A percentile compares a stretch with the other conserved stretches of the same genome.
These are phyloP conservation scores for Grus americana DNA, from an alignment of 2,113 vertebrate genomes.

Conservation along the genomic window DNA sequence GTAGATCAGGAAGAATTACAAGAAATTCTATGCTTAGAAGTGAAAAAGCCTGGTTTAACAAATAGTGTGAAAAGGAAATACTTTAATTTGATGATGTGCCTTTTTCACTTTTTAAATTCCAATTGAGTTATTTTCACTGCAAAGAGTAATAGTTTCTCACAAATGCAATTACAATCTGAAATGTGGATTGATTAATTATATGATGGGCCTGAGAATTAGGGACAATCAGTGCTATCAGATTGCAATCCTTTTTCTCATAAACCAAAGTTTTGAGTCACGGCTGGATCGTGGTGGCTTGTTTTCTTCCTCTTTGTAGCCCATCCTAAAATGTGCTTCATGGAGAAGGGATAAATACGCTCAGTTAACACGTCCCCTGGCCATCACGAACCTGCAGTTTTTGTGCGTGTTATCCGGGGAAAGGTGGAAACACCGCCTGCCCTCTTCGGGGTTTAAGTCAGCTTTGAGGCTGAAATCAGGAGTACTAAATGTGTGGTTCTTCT, in stretches of 20 bases:
- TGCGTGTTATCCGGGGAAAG: neutral
- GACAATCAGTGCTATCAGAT: neutral
- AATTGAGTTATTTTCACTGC: neutral
- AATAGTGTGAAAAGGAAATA: neutral
- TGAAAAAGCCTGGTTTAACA: neutral
- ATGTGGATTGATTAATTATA: neutral
- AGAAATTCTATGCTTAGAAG: neutral
- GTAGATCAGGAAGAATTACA: neutral
- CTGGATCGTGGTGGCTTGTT: neutral
- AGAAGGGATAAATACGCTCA: rapidly evolving
- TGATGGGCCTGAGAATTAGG: neutral
- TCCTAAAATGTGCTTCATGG: neutral
- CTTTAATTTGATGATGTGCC: neutral
- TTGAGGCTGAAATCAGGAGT: neutral
- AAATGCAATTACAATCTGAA: neutral
- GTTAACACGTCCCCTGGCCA: neutral
- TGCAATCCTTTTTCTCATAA: neutral
- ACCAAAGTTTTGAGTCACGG: neutral
- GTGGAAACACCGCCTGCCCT: neutral
- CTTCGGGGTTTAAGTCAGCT: neutral
- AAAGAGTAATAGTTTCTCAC: neutral
- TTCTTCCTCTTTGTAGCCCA: neutral
- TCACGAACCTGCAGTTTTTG: neutral
- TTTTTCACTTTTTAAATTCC: neutral
- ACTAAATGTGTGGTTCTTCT: neutral